These are phyloP conservation scores for Rhynchophorus ferrugineus DNA, from an alignment of 1,140 invertebrate species.

Conservation along the genomic window DNA sequence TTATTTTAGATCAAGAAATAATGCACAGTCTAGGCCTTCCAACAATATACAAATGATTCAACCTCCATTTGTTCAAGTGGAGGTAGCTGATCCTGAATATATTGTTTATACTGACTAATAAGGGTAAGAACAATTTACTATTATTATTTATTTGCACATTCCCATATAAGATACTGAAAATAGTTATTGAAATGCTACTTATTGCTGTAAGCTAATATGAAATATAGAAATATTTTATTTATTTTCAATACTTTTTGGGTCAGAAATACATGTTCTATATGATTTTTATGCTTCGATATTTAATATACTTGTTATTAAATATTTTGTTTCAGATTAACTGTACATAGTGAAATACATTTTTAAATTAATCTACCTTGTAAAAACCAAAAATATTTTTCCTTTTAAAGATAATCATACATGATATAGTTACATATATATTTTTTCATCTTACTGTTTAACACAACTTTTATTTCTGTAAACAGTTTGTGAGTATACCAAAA, in stretches of 20 bases:
- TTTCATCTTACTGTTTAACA: not conserved
- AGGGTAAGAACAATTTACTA: not conserved
- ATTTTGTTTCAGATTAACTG: not conserved
- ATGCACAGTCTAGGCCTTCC: slow-evolving; percentile 45
- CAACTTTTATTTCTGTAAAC: not conserved
- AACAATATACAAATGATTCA: slow-evolving; percentile 50
- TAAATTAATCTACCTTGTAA: not conserved
- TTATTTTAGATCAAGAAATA: slow-evolving; percentile 49
- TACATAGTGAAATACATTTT: not conserved
- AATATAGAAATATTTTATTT: no score
- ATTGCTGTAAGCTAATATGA: no score
- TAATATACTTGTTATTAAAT: no score
- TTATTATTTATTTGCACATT: not conserved
- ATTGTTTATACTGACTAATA: slow-evolving; percentile 62
- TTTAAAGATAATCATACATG: not conserved
- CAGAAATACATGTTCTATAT: no score
- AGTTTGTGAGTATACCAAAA: no score
- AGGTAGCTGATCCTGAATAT: slow-evolving; percentile 52
- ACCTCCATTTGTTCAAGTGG: slow-evolving; percentile 60
- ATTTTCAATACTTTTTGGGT: no score
- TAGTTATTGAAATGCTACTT: no score
- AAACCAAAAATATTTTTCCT: not conserved
- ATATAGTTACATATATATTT: not conserved
- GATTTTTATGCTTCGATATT: no score
- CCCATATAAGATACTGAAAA: no score